These are phyloP conservation scores for Selene dorsalis DNA, from an alignment of 2,797 vertebrate species.

Conservation along the genomic window DNA sequence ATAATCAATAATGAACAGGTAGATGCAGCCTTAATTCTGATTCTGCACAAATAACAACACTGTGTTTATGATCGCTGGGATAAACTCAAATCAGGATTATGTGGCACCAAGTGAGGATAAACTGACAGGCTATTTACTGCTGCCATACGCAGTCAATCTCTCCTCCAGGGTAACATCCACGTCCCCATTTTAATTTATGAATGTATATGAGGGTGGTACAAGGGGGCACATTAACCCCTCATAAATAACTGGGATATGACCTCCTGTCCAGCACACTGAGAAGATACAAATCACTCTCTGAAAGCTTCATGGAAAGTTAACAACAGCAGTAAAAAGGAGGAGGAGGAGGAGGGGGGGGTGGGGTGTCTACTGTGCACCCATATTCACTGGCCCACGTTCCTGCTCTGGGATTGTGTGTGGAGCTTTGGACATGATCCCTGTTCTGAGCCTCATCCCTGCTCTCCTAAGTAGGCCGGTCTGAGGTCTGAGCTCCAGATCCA, in stretches of 20 bases:
- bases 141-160: slow-evolving; percentile 27
- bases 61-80: slow-evolving; percentile 46
- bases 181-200: slow-evolving; percentile 35
- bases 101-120: slow-evolving; percentile 28
- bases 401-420: slow-evolving; percentile 53
- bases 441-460: slow-evolving; percentile 60
- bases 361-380: slow-evolving; percentile 25
- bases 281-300: slow-evolving; percentile 38
- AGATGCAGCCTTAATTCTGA: slow-evolving; percentile 4
- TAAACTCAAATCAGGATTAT: slow-evolving; percentile 49
- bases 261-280: slow-evolving; percentile 22
- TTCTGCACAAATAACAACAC: slow-evolving; percentile 30
- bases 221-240: slow-evolving; percentile 39
- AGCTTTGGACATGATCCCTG: slow-evolving; percentile 71
- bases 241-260: slow-evolving; percentile 34
- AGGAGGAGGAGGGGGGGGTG: neutral
- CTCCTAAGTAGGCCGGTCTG: slow-evolving; percentile 66
- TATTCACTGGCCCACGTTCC: slow-evolving; percentile 42
- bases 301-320: slow-evolving; percentile 45
- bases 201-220: slow-evolving; percentile 13
- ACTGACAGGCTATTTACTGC: slow-evolving; percentile 21
- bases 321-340: slow-evolving; percentile 5
- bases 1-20: neutral
- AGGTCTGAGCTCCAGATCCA: slow-evolving; percentile 66
- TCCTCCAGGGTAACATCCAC: slow-evolving; percentile 25